Evolutionary conservation across 1,140 invertebrate genomes (phyloP).

Genomic region (Adelges cooleyi): DNA sequence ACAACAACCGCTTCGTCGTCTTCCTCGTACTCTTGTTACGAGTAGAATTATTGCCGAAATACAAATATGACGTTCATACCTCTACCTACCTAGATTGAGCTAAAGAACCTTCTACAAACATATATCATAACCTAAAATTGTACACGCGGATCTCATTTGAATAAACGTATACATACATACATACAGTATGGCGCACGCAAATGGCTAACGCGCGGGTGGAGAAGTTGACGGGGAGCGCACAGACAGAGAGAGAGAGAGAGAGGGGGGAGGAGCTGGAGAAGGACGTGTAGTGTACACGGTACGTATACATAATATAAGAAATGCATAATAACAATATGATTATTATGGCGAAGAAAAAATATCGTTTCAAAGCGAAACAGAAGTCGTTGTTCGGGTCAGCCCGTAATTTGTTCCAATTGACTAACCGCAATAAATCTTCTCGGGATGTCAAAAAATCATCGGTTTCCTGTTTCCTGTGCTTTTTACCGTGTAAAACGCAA

Average conservation of each 20-base stretch:
- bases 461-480: conserved; percentile 28
- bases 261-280: no score
- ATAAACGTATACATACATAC: conserved; percentile 11
- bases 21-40: no score
- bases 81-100: no score
- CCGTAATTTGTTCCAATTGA: conserved; percentile 29
- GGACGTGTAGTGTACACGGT: background rate
- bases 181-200: no score
- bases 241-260: background rate
- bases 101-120: no score
- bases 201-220: conserved; percentile 12
- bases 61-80: no score
- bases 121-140: background rate
- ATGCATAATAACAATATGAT: background rate
- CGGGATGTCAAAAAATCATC: conserved; percentile 27
- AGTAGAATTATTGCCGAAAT: no score
- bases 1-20: no score
- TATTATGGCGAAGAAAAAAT: conserved; percentile 2
- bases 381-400: conserved; percentile 28
- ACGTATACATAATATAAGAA: no score
- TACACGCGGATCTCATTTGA: conserved; percentile 7
- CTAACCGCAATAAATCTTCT: conserved; percentile 27
- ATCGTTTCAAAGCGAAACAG: conserved; percentile 26
- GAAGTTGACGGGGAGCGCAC: background rate
- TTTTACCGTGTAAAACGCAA: background rate